phyloP scores from a whole-genome alignment of 2,888 invertebrate genomes.

The Linyphia triangularis region DNA sequence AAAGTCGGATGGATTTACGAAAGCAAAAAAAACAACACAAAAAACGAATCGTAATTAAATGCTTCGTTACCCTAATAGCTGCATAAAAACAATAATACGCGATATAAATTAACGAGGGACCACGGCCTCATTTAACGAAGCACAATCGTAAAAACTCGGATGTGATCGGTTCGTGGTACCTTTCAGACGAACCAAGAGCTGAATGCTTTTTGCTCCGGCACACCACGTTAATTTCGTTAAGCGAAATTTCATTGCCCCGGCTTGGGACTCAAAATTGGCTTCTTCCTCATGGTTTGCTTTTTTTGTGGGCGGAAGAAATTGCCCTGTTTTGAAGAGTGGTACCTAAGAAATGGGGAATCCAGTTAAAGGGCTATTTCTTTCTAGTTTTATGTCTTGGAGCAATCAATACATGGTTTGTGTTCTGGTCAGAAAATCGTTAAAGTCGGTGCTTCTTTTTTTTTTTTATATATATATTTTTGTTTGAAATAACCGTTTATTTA shows the following conservation, averaged over 20 bases:
- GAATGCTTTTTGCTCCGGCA: conserved; percentile 6
- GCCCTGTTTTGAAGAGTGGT: not conserved
- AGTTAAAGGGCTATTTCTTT: conserved; percentile 9
- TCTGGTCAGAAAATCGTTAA: conserved; percentile 23
- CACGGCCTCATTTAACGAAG: not conserved
- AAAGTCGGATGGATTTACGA: not conserved
- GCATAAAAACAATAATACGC: conserved; percentile 8
- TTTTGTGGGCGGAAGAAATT: not conserved
- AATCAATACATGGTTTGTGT: conserved; percentile 18
- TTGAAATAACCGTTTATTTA: no score
- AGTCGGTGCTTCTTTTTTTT: not conserved
- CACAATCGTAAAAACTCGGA: not conserved
- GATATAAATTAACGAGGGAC: conserved; percentile 37
- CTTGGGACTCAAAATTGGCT: conserved; percentile 52
- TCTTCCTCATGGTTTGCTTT: not conserved
- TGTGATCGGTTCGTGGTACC: not conserved
- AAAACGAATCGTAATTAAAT: conserved; percentile 24
- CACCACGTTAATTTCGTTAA: conserved; percentile 51
- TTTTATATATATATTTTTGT: no score
- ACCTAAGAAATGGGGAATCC: not conserved
- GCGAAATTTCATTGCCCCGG: conserved; percentile 50
- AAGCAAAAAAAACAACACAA: not conserved
- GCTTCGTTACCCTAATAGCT: conserved; percentile 49
- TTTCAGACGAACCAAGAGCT: not conserved
- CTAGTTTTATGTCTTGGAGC: conserved; percentile 5